These are phyloP conservation scores for Gambusia affinis DNA, from an alignment of 2,113 vertebrate genomes.

Conservation along the genomic window DNA sequence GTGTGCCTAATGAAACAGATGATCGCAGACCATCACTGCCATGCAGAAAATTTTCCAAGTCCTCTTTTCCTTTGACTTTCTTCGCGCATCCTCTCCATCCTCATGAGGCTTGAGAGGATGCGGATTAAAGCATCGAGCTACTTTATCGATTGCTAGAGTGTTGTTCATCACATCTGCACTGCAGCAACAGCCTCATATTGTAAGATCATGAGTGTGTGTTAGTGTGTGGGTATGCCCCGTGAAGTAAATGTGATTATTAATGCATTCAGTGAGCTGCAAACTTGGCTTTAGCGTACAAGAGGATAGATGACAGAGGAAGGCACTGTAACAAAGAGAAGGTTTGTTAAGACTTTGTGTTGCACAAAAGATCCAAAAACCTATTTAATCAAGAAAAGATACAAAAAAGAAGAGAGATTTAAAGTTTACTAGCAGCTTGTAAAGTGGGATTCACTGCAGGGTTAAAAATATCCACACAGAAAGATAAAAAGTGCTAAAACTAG, in stretches of 20 bases:
- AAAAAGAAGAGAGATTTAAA: neutral
- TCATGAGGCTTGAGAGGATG: conserved; percentile 26
- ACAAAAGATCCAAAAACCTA: neutral
- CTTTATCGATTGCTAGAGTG: conserved; percentile 39
- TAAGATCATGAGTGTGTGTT: neutral
- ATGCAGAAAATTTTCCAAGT: conserved; percentile 6
- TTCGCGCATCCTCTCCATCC: conserved; percentile 25
- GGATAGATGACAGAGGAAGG: neutral
- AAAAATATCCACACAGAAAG: too few species aligned
- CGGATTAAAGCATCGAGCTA: conserved; percentile 55
- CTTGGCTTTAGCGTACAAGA: conserved; percentile 7
- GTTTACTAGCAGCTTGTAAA: too few species aligned
- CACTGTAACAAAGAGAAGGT: neutral
- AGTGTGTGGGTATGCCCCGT: conserved; percentile 10
- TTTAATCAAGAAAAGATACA: neutral
- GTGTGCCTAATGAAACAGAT: neutral
- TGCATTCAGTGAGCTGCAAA: conserved; percentile 14
- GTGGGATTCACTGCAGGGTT: too few species aligned
- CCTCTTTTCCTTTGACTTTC: conserved; percentile 6
- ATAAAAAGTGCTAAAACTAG: too few species aligned
- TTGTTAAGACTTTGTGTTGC: conserved; percentile 8
- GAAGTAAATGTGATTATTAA: conserved; percentile 19
- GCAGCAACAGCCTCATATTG: conserved; percentile 32
- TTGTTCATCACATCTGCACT: conserved; percentile 51
- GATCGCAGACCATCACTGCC: neutral